Percentiles rank a stretch among this genome's conserved stretches.
Evolutionary conservation across 2,797 vertebrate genomes (phyloP).

Genomic region (Melanotaenia parkinsoni): DNA sequence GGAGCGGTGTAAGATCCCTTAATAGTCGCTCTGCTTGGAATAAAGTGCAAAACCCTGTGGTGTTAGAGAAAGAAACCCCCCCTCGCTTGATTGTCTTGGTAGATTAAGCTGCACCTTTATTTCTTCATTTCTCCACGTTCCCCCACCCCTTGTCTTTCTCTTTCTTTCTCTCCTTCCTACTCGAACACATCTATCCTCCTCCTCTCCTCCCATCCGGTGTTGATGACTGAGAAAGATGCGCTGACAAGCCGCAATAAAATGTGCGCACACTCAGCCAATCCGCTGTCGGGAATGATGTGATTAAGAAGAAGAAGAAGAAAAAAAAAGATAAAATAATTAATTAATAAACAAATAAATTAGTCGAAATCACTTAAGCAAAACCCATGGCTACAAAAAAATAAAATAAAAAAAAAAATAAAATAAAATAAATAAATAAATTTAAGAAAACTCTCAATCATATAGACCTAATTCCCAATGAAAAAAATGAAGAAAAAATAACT

Average conservation of each 20-base stretch:
- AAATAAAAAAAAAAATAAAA: too few relatives aligned
- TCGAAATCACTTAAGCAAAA: not conserved
- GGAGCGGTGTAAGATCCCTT: constrained; percentile 17
- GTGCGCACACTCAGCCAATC: constrained; percentile 72
- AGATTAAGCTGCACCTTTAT: constrained; percentile 59
- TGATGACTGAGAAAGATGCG: constrained; percentile 69
- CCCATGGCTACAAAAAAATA: too few relatives aligned
- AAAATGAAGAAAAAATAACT: too few relatives aligned
- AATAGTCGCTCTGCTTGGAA: constrained; percentile 24
- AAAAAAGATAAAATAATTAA: not conserved
- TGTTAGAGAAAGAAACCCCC: not conserved
- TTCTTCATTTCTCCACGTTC: constrained; percentile 41
- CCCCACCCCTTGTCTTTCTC: constrained; percentile 56
- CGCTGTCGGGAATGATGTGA: constrained; percentile 45
- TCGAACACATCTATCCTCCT: constrained; percentile 61
- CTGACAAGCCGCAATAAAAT: constrained; percentile 75
- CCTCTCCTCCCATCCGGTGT: constrained; percentile 69
- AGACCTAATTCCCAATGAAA: too few relatives aligned
- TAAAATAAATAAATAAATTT: too few relatives aligned
- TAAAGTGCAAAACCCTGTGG: constrained; percentile 27
- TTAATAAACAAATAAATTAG: not conserved
- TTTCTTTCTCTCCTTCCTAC: constrained; percentile 52
- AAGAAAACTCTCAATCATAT: too few relatives aligned
- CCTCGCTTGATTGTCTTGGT: constrained; percentile 36
- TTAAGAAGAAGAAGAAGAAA: constrained; percentile 28